Base-by-base conservation (phyloP, 2,888 invertebrate species). In the Desoria tigrina region DNA sequence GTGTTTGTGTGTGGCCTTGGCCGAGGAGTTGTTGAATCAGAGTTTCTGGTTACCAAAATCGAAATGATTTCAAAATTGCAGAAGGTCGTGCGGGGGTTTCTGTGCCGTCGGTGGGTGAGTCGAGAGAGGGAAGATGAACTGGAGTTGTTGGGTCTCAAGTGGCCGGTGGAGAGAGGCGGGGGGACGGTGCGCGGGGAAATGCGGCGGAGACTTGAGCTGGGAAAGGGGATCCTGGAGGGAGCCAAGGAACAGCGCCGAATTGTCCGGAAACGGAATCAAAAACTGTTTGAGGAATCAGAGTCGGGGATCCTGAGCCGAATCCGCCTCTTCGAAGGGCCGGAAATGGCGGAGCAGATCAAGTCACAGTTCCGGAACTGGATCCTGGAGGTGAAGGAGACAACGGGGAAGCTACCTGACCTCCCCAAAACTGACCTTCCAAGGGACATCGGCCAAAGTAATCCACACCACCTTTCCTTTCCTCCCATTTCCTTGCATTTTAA, bases 291-390 rank as follows among this genome's bases (percentile, higher is more conserved):
- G 78, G 83, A 86, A 61, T 87, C 90, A 1, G 80, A 90, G 23
- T 80, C 84, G 21, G 78, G 78, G 24, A 79, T 82, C 37, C 81
- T 82, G 65, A 80, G 88, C 26, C 83, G 86, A 76, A 84, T 94
- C 14, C 84, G 86, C 70, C 84, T 83, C 28, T 87, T 89, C 63
- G 88, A 90, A 78, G 88, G 88, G 16, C 86, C 86, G 0, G 85
- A 86, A 69, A 88, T 95, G 78, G 88, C 89, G 78, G 95, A 96
- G 78, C 89, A 90, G 74, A 88, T 96, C 77, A 87, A 89, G 71
- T 90, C 90, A 77, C 92, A 95, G 82, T 86, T 96, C 26, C 84
- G 94, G 68, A 86, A 87, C 66, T 95, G 94, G 94, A 87, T 94
- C 69, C 86, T 87, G 9, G 53, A 70, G 37, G 64, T 71, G 1